phyloP scores from a whole-genome alignment of 1,140 invertebrate genomes.

The Pseudomyrmex flavicornis region DNA sequence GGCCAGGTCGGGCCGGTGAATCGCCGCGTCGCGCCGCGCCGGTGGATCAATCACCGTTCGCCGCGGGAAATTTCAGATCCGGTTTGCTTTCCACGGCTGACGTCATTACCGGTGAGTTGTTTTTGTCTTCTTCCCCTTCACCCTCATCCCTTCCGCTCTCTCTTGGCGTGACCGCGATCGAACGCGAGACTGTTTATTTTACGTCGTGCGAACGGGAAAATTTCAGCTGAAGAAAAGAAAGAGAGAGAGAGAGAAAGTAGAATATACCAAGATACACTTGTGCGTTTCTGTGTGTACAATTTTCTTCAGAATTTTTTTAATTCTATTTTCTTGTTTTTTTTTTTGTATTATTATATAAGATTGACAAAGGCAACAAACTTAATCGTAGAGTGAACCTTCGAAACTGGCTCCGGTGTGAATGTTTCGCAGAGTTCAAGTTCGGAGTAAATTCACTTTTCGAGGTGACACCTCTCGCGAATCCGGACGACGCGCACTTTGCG shows the following conservation, averaged over 20 bases:
- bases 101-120: slow-evolving; percentile 84
- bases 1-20: slow-evolving; percentile 78
- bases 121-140: background rate
- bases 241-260: background rate
- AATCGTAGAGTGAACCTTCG: background rate
- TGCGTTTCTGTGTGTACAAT: background rate
- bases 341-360: slow-evolving; percentile 3
- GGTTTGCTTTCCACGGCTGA: slow-evolving; percentile 81
- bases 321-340: slow-evolving; percentile 2
- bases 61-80: slow-evolving; percentile 70
- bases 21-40: slow-evolving; percentile 47
- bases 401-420: background rate
- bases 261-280: background rate
- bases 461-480: background rate
- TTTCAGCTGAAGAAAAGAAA: background rate
- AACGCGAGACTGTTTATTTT: background rate
- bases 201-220: too few species aligned
- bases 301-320: background rate
- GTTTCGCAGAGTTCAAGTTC: too few species aligned
- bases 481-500: background rate
- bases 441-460: too few species aligned
- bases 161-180: background rate
- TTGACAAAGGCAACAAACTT: background rate
- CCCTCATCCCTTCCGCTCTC: background rate
- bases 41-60: slow-evolving; percentile 54